These are phyloP conservation scores for Dipus sagitta DNA, from an alignment of 2,797 vertebrate genomes.

Conservation along the genomic window DNA sequence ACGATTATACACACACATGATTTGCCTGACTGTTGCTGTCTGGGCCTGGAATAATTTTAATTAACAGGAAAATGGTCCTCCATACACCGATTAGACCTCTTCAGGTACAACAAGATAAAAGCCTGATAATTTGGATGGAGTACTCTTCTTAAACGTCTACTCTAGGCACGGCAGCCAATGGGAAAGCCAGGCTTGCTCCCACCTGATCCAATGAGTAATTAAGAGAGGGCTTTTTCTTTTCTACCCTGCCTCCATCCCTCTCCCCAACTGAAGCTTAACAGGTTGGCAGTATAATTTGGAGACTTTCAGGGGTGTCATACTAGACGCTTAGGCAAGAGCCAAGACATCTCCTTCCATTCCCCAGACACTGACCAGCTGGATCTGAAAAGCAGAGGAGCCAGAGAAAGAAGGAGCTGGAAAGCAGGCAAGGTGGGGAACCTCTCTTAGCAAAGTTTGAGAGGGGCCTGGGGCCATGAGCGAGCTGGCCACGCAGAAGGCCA, in stretches of 20 bases:
- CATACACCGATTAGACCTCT: constrained; percentile 90
- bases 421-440: neutral
- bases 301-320: constrained; percentile 85
- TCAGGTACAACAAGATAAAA: constrained; percentile 91
- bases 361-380: constrained; percentile 7
- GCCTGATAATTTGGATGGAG: constrained; percentile 91
- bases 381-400: constrained; percentile 56
- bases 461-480: constrained; percentile 85
- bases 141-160: constrained; percentile 87
- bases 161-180: constrained; percentile 87
- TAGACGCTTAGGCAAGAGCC: constrained; percentile 79
- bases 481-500: constrained; percentile 83
- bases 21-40: constrained; percentile 88
- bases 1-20: constrained; percentile 79
- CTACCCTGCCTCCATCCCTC: constrained; percentile 3
- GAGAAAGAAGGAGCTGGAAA: constrained; percentile 3
- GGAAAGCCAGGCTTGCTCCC: constrained; percentile 87
- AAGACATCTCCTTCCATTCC: neutral
- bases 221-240: constrained; percentile 86
- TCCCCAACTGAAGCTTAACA: constrained; percentile 85
- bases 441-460: constrained; percentile 77
- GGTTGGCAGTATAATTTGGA: constrained; percentile 87
- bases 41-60: constrained; percentile 90
- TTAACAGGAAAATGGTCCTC: constrained; percentile 91
- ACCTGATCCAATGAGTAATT: constrained; percentile 90